These are phyloP conservation scores for Cephus rjabovi DNA, from an alignment of 2,888 invertebrate genomes.

Conservation along the genomic window DNA sequence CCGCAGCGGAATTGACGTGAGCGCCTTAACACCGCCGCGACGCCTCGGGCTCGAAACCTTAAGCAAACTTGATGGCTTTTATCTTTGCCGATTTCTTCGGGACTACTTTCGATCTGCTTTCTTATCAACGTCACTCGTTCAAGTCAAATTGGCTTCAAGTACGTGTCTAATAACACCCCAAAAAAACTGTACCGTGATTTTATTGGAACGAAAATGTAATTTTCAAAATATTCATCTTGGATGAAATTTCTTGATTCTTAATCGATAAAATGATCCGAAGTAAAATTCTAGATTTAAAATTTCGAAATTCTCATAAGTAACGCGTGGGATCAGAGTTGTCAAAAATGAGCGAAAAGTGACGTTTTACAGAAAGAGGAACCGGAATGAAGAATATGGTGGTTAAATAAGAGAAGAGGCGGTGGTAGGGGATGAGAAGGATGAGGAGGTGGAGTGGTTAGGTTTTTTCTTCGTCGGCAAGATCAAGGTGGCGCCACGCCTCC, in stretches of 20 bases:
- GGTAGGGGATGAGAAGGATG: conserved; percentile 21
- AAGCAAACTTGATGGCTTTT: conserved; percentile 43
- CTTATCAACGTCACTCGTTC: background rate
- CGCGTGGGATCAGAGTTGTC: background rate
- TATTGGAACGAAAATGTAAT: background rate
- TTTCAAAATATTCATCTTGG: background rate
- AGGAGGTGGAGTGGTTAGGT: conserved; percentile 41
- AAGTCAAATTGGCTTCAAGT: background rate
- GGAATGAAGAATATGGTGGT: background rate
- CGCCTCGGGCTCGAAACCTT: conserved; percentile 44
- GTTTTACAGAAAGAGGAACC: conserved; percentile 13
- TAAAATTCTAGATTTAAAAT: background rate
- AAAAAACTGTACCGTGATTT: background rate
- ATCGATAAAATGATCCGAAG: background rate
- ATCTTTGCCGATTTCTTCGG: conserved; percentile 33
- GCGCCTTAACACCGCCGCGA: conserved; percentile 46
- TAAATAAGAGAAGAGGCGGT: conserved; percentile 9
- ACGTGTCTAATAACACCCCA: background rate
- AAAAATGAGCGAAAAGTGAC: background rate
- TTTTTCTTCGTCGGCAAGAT: conserved; percentile 60
- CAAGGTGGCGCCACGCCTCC: conserved; percentile 62
- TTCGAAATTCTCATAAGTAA: background rate
- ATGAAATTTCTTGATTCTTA: background rate
- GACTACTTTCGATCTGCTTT: background rate
- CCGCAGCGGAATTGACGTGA: conserved; percentile 42